Base-by-base conservation (phyloP, 2,113 vertebrate genomes). In the Ursus arctos region DNA sequence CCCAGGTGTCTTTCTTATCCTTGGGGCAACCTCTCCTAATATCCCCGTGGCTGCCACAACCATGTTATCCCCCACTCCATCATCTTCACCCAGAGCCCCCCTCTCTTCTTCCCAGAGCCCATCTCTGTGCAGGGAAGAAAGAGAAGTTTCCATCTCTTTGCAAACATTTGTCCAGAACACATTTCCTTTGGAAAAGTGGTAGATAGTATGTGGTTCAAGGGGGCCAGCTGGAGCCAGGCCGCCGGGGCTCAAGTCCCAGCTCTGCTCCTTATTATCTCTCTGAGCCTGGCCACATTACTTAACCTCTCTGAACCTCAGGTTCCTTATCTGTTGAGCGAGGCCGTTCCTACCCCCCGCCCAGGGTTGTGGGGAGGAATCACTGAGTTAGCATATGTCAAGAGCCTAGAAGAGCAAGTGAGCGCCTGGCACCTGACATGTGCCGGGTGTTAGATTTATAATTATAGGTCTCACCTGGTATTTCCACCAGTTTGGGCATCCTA, bases 21-120 rank as follows among this genome's bases (percentile, higher is more conserved):
- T 65, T 31, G 7, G 10, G n/a, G 15, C 19, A 10, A 0, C 90
- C 31, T 49, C 28, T 74, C 22, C 4, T 22, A 36, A 11, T 57
- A 9, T 63, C 69, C 19, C 61, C 6, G 5, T 24, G 26, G 47
- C 49, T 28, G 43, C 31, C 76, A 0, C 2, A 21, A 40, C 49
- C 2, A 0, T 0, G 0, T 63, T 31, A 2, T 3, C 10, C 21
- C 55, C 36, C 31, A 36, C 47, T 85, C 33, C 15, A 1, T 3
- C 59, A 1, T 40, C 71, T 67, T 67, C 43, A 63, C 53, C n/a
- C 26, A 26, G 71, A 59, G 43, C 61, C 57, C n/a, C 21, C 21
- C 57, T 90, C 9, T 49, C 59, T 55, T 12, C 10, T 4, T 3
- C 53, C 40, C 82, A 72, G 82, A 61, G n/a, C 53, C n/a, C 33